Evolutionary conservation across 2,113 vertebrate genomes (phyloP).

Genomic region (Proterorhinus semilunaris): DNA sequence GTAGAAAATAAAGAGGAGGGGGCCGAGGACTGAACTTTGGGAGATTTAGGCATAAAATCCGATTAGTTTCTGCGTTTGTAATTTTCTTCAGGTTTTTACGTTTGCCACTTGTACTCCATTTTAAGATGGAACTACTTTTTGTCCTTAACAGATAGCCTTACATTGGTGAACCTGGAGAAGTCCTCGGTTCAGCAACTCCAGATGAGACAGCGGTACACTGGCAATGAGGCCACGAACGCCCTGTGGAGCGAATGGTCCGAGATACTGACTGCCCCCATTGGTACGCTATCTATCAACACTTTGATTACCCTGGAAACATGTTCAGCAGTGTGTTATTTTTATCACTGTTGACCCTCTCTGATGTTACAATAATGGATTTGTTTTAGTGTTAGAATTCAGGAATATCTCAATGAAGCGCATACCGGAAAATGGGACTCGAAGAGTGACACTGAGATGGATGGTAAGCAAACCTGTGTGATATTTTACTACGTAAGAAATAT

Average conservation of each 20-base stretch:
- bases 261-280: slow-evolving; percentile 50
- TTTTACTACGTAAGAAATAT: too few species aligned
- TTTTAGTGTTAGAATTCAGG: slow-evolving; percentile 58
- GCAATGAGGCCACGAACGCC: background rate
- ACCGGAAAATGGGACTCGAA: slow-evolving; percentile 29
- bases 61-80: too few species aligned
- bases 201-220: slow-evolving; percentile 52
- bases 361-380: background rate
- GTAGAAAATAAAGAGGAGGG: too few species aligned
- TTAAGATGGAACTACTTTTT: background rate
- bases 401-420: background rate
- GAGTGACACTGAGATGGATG: slow-evolving; percentile 56
- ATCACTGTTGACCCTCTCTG: too few species aligned
- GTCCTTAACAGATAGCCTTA: slow-evolving; percentile 34
- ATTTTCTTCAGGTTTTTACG: too few species aligned
- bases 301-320: too few species aligned
- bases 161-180: slow-evolving; percentile 36
- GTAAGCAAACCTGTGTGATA: slow-evolving; percentile 39
- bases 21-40: too few species aligned
- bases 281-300: slow-evolving; percentile 32
- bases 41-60: too few species aligned
- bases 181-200: slow-evolving; percentile 39
- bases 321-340: too few species aligned
- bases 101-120: background rate
- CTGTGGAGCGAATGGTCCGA: slow-evolving; percentile 70